These are phyloP conservation scores for Bugulina stolonifera DNA, from an alignment of 2,888 invertebrate genomes.

Conservation along the genomic window DNA sequence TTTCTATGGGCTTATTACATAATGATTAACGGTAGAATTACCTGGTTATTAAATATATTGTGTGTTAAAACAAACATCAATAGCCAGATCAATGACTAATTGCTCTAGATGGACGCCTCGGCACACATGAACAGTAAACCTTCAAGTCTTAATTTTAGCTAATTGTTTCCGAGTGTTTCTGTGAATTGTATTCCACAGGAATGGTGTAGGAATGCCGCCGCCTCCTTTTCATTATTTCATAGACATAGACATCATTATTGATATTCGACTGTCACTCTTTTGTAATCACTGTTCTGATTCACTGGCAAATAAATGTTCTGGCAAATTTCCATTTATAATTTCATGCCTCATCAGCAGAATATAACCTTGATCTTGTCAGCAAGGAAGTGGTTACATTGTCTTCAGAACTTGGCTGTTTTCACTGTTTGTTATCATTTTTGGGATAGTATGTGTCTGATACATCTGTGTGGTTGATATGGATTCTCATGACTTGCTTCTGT, in stretches of 20 bases:
- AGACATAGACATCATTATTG: no score
- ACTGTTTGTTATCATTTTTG: no score
- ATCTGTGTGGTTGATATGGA: neutral
- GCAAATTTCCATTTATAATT: no score
- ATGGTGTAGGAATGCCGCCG: constrained; percentile 26
- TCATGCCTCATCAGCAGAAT: no score
- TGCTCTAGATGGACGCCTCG: no score
- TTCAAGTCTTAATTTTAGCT: neutral
- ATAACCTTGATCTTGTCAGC: no score
- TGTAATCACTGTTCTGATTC: no score
- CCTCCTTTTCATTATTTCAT: neutral
- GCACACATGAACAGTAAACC: no score
- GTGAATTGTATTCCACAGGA: neutral
- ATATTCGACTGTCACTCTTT: no score
- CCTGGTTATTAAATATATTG: neutral
- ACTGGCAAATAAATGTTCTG: no score
- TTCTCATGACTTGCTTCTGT: neutral
- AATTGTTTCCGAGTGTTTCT: neutral
- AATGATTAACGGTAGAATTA: neutral
- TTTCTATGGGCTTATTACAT: constrained; percentile 1
- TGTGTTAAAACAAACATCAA: neutral
- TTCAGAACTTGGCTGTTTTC: no score
- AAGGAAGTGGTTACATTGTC: no score
- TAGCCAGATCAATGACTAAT: neutral
- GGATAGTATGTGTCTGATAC: neutral